A percentile compares a stretch with the other conserved stretches of the same genome.
Conservation (phyloP, 2,888 invertebrate species). For the Drepana falcataria region DNA sequence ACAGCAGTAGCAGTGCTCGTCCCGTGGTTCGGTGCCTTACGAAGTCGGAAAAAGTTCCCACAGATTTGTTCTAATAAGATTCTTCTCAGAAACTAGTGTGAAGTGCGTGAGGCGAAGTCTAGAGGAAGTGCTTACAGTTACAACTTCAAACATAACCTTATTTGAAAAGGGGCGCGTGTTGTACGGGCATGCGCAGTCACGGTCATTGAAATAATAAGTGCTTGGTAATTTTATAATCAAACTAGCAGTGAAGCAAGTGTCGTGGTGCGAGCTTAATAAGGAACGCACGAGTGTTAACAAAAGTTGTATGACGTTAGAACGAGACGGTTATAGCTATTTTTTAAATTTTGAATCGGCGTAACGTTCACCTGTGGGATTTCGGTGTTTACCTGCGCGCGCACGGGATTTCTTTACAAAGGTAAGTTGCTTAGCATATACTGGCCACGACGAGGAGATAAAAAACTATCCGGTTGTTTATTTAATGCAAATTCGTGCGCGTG, state of each 20-base stretch:
- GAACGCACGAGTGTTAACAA: conserved; percentile 42
- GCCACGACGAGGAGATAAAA: neutral
- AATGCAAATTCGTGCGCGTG: neutral
- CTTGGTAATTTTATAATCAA: conserved; percentile 73
- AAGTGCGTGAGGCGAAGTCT: conserved; percentile 51
- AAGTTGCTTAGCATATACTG: conserved; percentile 22
- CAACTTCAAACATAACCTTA: conserved; percentile 71
- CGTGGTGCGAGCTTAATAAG: conserved; percentile 49
- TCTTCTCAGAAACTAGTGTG: conserved; percentile 49
- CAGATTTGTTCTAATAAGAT: conserved; percentile 53
- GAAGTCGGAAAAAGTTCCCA: conserved; percentile 41
- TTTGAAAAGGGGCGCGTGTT: conserved; percentile 70
- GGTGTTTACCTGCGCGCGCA: conserved; percentile 76
- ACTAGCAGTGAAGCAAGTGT: conserved; percentile 54
- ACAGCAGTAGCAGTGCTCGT: conserved; percentile 39
- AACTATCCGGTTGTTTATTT: neutral
- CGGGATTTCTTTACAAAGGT: conserved; percentile 66
- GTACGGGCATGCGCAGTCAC: conserved; percentile 69
- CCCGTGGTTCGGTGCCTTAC: conserved; percentile 29
- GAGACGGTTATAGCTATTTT: conserved; percentile 28
- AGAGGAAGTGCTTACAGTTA: conserved; percentile 55
- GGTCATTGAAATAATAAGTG: conserved; percentile 64
- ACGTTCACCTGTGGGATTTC: conserved; percentile 75
- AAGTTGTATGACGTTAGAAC: conserved; percentile 18
- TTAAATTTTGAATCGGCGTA: conserved; percentile 53